phyloP scores from a whole-genome alignment of 1,140 invertebrate species.

The Formica selysi region DNA sequence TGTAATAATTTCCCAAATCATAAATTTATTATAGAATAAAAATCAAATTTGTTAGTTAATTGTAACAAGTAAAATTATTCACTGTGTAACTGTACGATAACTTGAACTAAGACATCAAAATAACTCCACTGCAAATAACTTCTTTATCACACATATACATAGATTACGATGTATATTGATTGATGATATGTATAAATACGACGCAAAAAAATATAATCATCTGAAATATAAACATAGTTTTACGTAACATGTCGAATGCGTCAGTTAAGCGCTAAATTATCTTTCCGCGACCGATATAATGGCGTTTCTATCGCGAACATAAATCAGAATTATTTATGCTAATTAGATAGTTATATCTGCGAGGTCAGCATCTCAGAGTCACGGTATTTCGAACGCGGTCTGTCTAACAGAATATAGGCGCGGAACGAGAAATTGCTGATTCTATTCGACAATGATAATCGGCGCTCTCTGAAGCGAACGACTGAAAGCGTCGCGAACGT shows the following conservation, averaged over 20 bases:
- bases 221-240: not conserved
- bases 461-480: not conserved
- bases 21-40: too few species aligned
- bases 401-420: not conserved
- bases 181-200: too few species aligned
- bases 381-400: not conserved
- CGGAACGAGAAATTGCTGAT: constrained; percentile 2
- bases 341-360: not conserved
- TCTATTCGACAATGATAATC: not conserved
- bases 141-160: too few species aligned
- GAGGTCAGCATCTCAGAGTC: not conserved
- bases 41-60: too few species aligned
- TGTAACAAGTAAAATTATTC: too few species aligned
- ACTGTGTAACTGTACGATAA: too few species aligned
- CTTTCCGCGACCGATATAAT: not conserved
- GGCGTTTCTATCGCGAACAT: not conserved
- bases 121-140: too few species aligned
- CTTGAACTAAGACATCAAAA: too few species aligned
- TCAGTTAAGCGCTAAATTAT: not conserved
- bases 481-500: not conserved
- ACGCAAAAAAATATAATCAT: too few species aligned
- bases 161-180: too few species aligned
- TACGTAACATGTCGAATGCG: not conserved
- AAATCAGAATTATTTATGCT: constrained; percentile 1
- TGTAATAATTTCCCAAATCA: too few species aligned